A percentile compares a stretch with the other conserved stretches of the same genome.
Evolutionary conservation across 2,113 vertebrate genomes (phyloP).

Genomic region (Puma concolor): DNA sequence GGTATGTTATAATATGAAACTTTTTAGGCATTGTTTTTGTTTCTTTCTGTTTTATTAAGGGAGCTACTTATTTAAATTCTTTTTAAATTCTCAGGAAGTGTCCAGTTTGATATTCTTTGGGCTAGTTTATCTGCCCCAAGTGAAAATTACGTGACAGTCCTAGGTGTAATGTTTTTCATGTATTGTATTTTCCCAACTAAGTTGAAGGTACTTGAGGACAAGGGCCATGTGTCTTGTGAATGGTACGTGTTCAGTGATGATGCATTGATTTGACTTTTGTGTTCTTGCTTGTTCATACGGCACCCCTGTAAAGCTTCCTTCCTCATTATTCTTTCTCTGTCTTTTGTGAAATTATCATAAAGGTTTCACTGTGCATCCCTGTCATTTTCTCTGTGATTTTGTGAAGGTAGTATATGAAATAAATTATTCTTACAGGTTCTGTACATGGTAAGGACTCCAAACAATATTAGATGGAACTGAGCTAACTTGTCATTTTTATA

Average conservation of each 20-base stretch:
- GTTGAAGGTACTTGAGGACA: background rate
- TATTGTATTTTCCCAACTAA: background rate
- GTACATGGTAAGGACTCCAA: background rate
- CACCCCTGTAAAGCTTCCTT: background rate
- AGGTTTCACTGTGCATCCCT: background rate
- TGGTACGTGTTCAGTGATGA: background rate
- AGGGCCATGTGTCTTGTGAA: background rate
- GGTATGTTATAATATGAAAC: background rate
- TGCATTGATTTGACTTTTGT: background rate
- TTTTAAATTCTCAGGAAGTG: slow-evolving; percentile 14
- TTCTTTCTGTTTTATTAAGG: background rate
- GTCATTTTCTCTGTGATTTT: background rate
- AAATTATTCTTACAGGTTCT: background rate
- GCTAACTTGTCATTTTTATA: background rate
- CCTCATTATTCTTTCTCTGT: background rate
- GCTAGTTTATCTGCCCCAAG: background rate
- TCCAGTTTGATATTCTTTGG: background rate
- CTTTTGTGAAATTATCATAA: background rate
- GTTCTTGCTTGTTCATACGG: background rate
- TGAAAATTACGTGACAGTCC: background rate
- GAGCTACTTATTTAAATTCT: background rate
- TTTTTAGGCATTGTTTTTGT: background rate
- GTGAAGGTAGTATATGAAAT: background rate
- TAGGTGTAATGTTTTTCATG: background rate
- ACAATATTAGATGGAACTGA: background rate